phyloP scores from a whole-genome alignment of 2,113 vertebrate genomes.

The Maylandia zebra region DNA sequence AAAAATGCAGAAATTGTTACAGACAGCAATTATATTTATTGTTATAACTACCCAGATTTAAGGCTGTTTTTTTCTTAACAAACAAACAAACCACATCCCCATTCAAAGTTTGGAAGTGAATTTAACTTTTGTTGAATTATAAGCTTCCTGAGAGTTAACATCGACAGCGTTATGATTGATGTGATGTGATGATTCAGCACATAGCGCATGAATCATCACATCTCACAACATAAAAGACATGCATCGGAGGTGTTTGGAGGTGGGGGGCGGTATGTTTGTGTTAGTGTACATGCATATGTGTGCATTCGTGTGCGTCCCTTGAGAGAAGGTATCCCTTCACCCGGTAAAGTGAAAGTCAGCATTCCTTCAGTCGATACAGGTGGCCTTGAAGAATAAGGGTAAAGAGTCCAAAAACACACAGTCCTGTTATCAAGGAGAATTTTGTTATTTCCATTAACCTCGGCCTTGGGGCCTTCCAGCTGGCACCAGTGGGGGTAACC shows the following conservation, averaged over 20 bases:
- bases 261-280: background rate
- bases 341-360: background rate
- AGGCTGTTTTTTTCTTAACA: background rate
- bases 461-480: background rate
- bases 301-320: background rate
- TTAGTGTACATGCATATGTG: background rate
- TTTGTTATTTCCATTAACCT: background rate
- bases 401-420: background rate
- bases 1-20: background rate
- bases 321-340: background rate
- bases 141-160: background rate
- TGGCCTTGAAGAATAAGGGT: background rate
- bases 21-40: background rate
- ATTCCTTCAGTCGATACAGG: background rate
- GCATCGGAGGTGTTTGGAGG: background rate
- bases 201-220: background rate
- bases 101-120: background rate
- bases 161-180: background rate
- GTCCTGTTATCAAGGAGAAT: background rate
- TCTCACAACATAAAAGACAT: background rate
- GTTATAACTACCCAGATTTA: background rate
- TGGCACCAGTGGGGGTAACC: background rate
- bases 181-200: background rate
- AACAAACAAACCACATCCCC: background rate
- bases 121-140: background rate